Base-by-base conservation (phyloP, 2,797 vertebrate genomes). In the Antennarius maculatus region DNA sequence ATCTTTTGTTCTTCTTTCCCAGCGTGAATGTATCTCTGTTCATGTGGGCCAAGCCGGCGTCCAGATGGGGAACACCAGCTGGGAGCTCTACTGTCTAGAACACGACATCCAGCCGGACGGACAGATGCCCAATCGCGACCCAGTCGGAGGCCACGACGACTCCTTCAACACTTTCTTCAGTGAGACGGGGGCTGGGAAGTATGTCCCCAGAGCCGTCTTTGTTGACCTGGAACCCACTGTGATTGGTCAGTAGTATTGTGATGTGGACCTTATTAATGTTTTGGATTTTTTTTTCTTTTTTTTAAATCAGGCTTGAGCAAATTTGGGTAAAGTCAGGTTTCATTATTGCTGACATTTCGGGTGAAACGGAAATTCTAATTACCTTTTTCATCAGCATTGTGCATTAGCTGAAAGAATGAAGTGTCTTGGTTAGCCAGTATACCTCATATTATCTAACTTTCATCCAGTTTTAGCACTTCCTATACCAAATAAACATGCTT, bases 121-220 rank as follows among this genome's bases (percentile, higher is more conserved):
- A 6, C 86, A 89, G 37, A 94, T 92, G 92, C 78, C 85, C 1
- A 59, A 10, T 13, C 2, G 6, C 2, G 76, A 86, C 50, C 17
- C 80, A 0, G 9, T 77, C 0, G 74, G 86, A 31, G 84, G 86
- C 17, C 82, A 80, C 1, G 91, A 93, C 7, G 92, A 93, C 76
- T 93, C 93, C 67, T 94, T 93, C 82, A 93, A 89, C 60, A 93
- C 92, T 28, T 93, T 93, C 82, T 93, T 93, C 76, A 93, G 91
- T 62, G 89, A 92, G 39, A 94, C 92, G 0, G 90, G 92, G 12
- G 73, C 90, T 7, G 84, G 84, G n/a, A 92, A 93, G 64, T 91
- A 92, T 0, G 91, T 94, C 18, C 92, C 91, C 29, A 83, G 91
- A 31, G 89, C 91, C 0, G 88, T 92, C 72, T 92, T 93, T 75